These are phyloP conservation scores for Podarcis cretensis DNA, from an alignment of 2,113 vertebrate genomes.

Conservation along the genomic window DNA sequence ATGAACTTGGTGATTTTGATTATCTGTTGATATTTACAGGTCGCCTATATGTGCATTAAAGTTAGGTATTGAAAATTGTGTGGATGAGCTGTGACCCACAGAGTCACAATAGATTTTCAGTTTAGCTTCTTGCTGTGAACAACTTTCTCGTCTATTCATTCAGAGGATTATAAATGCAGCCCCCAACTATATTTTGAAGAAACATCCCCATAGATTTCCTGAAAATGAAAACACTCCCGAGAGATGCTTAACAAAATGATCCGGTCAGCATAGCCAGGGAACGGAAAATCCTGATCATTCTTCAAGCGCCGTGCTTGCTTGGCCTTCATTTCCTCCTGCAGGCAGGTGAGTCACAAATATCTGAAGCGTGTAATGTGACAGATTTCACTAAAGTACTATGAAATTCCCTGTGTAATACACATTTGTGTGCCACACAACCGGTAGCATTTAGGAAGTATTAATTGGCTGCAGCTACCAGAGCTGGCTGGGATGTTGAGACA, in stretches of 20 bases:
- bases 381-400: constrained; percentile 34
- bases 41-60: not conserved
- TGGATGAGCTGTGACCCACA: not conserved
- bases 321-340: constrained; percentile 45
- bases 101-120: not conserved
- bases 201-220: not conserved
- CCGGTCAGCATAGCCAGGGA: not conserved
- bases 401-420: constrained; percentile 19
- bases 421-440: constrained; percentile 26
- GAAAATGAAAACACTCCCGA: accelerated
- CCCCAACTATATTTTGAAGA: not conserved
- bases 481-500: not conserved
- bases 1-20: not conserved
- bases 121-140: not conserved
- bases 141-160: not conserved
- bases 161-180: not conserved
- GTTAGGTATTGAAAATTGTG: not conserved
- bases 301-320: constrained; percentile 11
- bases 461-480: constrained; percentile 20
- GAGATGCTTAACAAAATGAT: not conserved
- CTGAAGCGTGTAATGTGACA: constrained; percentile 16
- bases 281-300: constrained; percentile 16
- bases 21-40: not conserved
- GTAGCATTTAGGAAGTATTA: constrained; percentile 35
- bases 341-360: constrained; percentile 54